phyloP scores from a whole-genome alignment of 1,140 invertebrate species.

The Oppia nitens region DNA sequence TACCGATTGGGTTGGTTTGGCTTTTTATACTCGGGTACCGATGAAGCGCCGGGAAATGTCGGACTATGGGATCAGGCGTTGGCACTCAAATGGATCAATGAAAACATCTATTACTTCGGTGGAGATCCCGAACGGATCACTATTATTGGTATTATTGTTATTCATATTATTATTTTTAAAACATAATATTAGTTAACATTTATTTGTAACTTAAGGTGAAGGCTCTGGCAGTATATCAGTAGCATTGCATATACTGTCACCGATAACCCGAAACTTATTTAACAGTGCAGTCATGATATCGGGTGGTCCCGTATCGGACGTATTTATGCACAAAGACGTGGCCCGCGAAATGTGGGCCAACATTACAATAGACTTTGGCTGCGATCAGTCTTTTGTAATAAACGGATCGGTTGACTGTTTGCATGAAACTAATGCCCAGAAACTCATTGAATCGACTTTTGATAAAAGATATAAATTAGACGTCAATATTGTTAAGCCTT shows the following conservation, averaged over 20 bases:
- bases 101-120: constrained; percentile 81
- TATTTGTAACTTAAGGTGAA: constrained; percentile 29
- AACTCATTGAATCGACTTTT: background rate
- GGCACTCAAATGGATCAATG: constrained; percentile 78
- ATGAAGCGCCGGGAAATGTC: constrained; percentile 81
- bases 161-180: too few species aligned
- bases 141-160: constrained; percentile 88
- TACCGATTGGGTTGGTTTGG: constrained; percentile 40
- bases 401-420: background rate
- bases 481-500: background rate
- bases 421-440: background rate
- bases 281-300: constrained; percentile 2
- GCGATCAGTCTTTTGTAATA: background rate
- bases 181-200: too few species aligned
- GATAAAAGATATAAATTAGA: background rate
- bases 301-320: background rate
- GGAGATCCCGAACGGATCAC: constrained; percentile 87
- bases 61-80: constrained; percentile 85
- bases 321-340: background rate
- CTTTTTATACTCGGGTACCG: constrained; percentile 69
- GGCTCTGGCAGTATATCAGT: constrained; percentile 28
- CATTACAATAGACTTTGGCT: background rate
- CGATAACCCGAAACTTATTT: constrained; percentile 6
- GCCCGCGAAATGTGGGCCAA: background rate
- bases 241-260: constrained; percentile 15